A percentile compares a stretch with the other conserved stretches of the same genome.
These are phyloP conservation scores for Leucoraja erinaceus DNA, from an alignment of 2,113 vertebrate genomes.

Conservation along the genomic window DNA sequence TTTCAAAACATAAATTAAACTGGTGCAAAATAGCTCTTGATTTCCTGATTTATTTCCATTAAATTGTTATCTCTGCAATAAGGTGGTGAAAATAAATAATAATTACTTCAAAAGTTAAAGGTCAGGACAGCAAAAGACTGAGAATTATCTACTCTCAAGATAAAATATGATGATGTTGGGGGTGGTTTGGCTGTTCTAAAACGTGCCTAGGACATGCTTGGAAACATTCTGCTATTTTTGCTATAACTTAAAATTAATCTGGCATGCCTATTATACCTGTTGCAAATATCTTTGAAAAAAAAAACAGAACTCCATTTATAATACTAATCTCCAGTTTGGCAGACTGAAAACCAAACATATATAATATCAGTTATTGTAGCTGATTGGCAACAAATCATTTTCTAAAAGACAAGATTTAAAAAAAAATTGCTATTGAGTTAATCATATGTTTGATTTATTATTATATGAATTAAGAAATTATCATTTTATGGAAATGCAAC, in stretches of 20 bases:
- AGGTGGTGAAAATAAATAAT: background rate
- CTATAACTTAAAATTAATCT: background rate
- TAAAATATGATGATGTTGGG: background rate
- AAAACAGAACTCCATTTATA: background rate
- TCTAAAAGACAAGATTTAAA: background rate
- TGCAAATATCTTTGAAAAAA: background rate
- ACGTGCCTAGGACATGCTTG: too few relatives aligned
- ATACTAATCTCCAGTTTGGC: background rate
- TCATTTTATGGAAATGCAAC: background rate
- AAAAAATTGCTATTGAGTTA: background rate
- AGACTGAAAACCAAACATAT: background rate
- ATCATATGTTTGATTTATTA: background rate
- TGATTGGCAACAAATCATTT: background rate
- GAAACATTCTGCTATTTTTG: background rate
- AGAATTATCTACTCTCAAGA: background rate
- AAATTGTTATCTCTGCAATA: constrained; percentile 7
- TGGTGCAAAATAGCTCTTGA: background rate
- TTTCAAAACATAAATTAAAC: background rate
- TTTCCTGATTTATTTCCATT: constrained; percentile 14
- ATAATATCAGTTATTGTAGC: background rate
- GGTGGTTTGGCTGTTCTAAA: background rate
- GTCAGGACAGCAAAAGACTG: background rate
- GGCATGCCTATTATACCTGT: background rate
- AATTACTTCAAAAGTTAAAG: constrained; percentile 20
- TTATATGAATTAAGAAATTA: background rate